Base-by-base conservation (phyloP, 1,140 invertebrate genomes). In the Oppia nitens region DNA sequence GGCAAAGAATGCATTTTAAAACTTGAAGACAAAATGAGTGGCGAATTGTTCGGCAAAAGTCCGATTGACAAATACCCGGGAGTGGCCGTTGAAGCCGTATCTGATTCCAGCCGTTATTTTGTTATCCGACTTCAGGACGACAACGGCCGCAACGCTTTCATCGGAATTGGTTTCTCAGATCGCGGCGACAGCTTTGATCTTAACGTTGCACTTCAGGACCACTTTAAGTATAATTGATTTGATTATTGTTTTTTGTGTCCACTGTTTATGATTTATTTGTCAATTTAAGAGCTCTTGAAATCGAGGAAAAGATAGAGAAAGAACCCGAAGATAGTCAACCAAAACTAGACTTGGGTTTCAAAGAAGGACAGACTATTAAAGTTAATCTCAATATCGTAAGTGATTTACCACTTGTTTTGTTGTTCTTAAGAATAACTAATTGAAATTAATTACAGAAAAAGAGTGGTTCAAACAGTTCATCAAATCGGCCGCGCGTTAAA, bases 321-420 rank as follows among this genome's bases (percentile, higher is more conserved):
- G 81, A 84, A 63, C 77, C 79, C 47, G 76, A 76, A 61, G 79
- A 81, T 12, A 82, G 82, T 64, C 14, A n/a, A 27, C 87, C 87
- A 60, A 82, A 87, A 66, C 73, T 97, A 20, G 91, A 97, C 77
- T 77, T 97, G n/a, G 83, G 90, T 59, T 96, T 98, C 68, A 98
- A 97, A 71, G 94, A 96, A 71, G 94, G 94, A 26, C 87, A 98
- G 76, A 98, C 93, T 17, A 97, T 98, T 63, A 96, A 92, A 76
- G 93, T 98, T 48, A 97, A 97, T 70, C 92, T 93, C 85, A 90
- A 90, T 75, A 93, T 97, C 65, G 89, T 86, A n/a, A n/a, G n/a
- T n/a, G n/a, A n/a, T n/a, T n/a, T n/a, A n/a, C n/a, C n/a, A n/a
- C n/a, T n/a, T n/a, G n/a, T n/a, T n/a, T n/a, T 63, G 90, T 94